phyloP scores from a whole-genome alignment of 2,113 vertebrate genomes.

The Ornithorhynchus anatinus region DNA sequence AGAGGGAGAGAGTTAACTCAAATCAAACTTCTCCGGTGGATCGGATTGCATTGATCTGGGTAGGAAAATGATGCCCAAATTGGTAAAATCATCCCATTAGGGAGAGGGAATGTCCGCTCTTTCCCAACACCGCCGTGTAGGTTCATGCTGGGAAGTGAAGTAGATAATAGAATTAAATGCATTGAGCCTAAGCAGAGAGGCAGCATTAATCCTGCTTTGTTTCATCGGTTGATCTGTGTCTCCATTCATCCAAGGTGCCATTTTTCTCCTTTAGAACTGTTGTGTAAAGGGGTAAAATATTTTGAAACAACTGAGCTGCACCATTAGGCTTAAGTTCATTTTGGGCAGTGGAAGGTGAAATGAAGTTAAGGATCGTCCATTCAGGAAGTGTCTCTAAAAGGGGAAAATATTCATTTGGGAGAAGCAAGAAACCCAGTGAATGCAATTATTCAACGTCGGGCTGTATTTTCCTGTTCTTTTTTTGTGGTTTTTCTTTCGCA shows the following conservation, averaged over 20 bases:
- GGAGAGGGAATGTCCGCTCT: background rate
- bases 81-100: background rate
- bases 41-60: slow-evolving; percentile 8
- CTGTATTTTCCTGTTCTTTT: background rate
- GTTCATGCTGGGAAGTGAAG: slow-evolving; percentile 10
- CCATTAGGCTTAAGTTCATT: background rate
- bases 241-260: background rate
- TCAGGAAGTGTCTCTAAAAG: background rate
- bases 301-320: background rate
- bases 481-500: background rate
- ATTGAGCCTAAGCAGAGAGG: background rate
- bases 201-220: background rate
- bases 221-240: background rate
- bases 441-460: background rate
- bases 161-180: background rate
- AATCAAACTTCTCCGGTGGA: background rate
- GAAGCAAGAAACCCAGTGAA: background rate
- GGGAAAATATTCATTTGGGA: background rate
- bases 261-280: background rate
- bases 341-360: background rate
- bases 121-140: background rate
- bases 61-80: slow-evolving; percentile 1
- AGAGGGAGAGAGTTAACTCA: background rate
- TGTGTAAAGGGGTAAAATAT: background rate
- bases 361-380: background rate